Conservation (phyloP, 2,888 invertebrate species). For the Tolmerus cingulatus region DNA sequence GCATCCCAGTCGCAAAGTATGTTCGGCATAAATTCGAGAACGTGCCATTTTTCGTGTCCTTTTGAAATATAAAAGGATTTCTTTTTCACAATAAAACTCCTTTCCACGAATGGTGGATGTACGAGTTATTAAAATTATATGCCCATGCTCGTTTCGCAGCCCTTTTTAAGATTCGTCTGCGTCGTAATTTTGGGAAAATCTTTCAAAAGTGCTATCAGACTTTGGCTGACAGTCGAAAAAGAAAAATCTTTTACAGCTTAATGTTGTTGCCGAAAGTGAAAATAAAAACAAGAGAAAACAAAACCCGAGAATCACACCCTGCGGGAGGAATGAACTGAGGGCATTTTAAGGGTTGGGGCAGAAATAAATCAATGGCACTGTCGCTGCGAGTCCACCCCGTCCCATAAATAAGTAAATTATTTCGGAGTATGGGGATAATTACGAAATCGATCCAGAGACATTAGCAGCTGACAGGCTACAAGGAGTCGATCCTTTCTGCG, state of each 20-base stretch:
- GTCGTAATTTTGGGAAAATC: not conserved
- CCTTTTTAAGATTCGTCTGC: not conserved
- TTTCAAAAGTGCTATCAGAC: not conserved
- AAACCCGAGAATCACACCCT: not conserved
- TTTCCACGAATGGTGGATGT: not conserved
- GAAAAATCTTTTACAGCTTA: not conserved
- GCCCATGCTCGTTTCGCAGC: not conserved
- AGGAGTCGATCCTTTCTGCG: not conserved
- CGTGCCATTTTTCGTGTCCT: not conserved
- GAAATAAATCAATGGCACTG: not conserved
- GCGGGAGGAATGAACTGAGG: not conserved
- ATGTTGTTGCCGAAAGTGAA: not conserved
- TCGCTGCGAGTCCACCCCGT: not conserved
- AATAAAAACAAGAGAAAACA: not conserved
- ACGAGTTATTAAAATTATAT: not conserved
- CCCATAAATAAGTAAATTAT: not conserved
- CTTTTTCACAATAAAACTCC: not conserved
- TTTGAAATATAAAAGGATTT: not conserved
- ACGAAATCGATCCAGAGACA: not conserved
- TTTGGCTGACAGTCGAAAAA: not conserved
- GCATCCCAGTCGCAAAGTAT: not conserved
- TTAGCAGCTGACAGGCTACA: not conserved
- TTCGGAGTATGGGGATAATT: not conserved
- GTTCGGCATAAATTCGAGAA: not conserved
- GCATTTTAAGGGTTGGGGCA: not conserved